phyloP scores from a whole-genome alignment of 2,888 invertebrate genomes.

The Andricus curvator region DNA sequence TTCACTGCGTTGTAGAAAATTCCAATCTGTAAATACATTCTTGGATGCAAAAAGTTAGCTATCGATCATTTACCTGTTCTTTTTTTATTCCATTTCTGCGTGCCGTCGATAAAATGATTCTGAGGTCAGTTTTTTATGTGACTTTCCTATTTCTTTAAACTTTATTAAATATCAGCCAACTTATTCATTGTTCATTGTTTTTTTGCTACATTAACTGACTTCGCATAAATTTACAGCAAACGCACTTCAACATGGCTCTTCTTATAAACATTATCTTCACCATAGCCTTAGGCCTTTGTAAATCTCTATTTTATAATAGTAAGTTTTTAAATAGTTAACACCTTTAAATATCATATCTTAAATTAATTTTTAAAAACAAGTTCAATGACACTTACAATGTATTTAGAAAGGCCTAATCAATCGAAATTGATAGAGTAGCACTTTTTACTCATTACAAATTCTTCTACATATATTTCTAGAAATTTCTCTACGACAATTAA shows the following conservation, averaged over 20 bases:
- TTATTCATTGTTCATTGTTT: slow-evolving; percentile 34
- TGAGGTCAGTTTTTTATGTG: slow-evolving; percentile 78
- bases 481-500: slow-evolving; percentile 5
- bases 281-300: slow-evolving; percentile 33
- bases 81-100: slow-evolving; percentile 43
- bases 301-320: not conserved
- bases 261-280: slow-evolving; percentile 32
- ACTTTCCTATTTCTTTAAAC: slow-evolving; percentile 76
- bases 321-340: not conserved
- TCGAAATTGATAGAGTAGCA: slow-evolving; percentile 17
- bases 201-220: slow-evolving; percentile 34
- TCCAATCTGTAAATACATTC: slow-evolving; percentile 49
- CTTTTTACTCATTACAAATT: slow-evolving; percentile 34
- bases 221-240: slow-evolving; percentile 31
- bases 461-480: slow-evolving; percentile 10
- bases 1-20: slow-evolving; percentile 25
- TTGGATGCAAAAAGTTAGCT: slow-evolving; percentile 46
- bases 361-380: not conserved
- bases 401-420: slow-evolving; percentile 40
- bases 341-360: not conserved
- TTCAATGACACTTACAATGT: not conserved
- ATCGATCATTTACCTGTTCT: slow-evolving; percentile 62
- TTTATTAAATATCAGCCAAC: slow-evolving; percentile 48
- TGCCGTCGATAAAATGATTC: slow-evolving; percentile 64
- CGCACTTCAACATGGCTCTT: slow-evolving; percentile 28